Conservation (phyloP, 2,113 vertebrate genomes). For the Isurus oxyrinchus region DNA sequence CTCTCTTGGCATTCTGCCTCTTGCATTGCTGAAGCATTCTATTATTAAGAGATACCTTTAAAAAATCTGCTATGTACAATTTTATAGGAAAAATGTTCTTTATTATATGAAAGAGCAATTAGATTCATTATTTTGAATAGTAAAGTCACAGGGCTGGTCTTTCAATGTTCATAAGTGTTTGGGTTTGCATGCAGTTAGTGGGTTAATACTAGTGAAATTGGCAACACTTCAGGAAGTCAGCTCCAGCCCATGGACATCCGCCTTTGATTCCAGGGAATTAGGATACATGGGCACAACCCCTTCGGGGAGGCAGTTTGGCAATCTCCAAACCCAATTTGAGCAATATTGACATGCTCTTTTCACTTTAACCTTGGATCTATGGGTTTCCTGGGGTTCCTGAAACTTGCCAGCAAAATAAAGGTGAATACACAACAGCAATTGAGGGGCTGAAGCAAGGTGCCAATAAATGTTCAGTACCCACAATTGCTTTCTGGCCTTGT, state of each 20-base stretch:
- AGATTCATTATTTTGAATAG: not conserved
- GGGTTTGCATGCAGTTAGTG: not conserved
- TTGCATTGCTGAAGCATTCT: not conserved
- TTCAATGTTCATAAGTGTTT: not conserved
- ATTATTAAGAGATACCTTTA: slow-evolving; percentile 5
- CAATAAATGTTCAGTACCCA: not conserved
- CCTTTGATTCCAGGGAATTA: not conserved
- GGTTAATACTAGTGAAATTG: not conserved
- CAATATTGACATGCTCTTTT: not conserved
- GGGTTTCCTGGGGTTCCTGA: not conserved
- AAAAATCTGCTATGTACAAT: not conserved
- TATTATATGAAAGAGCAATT: not conserved
- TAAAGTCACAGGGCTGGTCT: not conserved
- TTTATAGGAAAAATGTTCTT: not conserved
- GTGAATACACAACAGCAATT: not conserved
- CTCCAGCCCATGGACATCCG: not conserved
- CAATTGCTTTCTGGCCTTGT: not conserved
- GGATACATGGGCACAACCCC: not conserved
- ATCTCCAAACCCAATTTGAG: not conserved
- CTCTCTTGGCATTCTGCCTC: slow-evolving; percentile 23
- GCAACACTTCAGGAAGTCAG: not conserved
- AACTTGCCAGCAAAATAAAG: not conserved
- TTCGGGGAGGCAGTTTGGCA: not conserved
- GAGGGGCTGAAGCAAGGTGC: not conserved
- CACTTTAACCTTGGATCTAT: not conserved